Evolutionary conservation across 2,888 invertebrate genomes (phyloP), one percentile per base, ranked within the genome.

Genomic region (Dryococelus australis): DNA sequence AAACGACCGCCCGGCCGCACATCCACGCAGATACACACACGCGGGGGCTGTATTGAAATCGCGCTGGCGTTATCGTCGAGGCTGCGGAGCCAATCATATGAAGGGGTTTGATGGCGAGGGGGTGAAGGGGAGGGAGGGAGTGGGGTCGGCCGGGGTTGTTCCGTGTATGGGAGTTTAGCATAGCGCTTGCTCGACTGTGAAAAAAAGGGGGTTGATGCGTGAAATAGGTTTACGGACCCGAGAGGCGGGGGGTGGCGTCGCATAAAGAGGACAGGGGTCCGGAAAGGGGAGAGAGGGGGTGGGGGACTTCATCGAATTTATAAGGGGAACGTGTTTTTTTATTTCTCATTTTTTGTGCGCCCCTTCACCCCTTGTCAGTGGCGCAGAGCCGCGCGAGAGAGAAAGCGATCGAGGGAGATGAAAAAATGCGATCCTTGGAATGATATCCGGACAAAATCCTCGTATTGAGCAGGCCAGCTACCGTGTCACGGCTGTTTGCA

Each of bases 161-260:
- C 65, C 65, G 65, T 65, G 65, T 65, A 65, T 87, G 84, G 51
- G 86, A 88, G 87, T 87, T 88, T 88, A 87, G 89, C 86, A 87
- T 87, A 86, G 88, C 65, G 87, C 53, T 87, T 89, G 87, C 86
- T 89, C 89, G 89, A 78, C 87, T 89, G 89, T 89, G 88, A 87
- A 89, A 87, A 87, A 87, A 87, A 86, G 86, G 88, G 88, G 89
- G 89, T 87, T 88, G 89, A 88, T 86, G 88, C 89, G 88, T 89
- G 89, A 89, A 89, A 89, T 89, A 87, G 89, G 83, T 88, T 89
- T 89, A 88, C 87, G 87, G 88, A 16, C 24, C 16, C 20, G 65
- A 24, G 65, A 65, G 65, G 87, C 81, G 84, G 86, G 87, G 87
- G 85, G 86, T 86, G 47, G 86, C 43, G 78, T 88, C 84, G 47